phyloP scores from a whole-genome alignment of 2,888 invertebrate species.

The Caenorhabditis sp. region DNA sequence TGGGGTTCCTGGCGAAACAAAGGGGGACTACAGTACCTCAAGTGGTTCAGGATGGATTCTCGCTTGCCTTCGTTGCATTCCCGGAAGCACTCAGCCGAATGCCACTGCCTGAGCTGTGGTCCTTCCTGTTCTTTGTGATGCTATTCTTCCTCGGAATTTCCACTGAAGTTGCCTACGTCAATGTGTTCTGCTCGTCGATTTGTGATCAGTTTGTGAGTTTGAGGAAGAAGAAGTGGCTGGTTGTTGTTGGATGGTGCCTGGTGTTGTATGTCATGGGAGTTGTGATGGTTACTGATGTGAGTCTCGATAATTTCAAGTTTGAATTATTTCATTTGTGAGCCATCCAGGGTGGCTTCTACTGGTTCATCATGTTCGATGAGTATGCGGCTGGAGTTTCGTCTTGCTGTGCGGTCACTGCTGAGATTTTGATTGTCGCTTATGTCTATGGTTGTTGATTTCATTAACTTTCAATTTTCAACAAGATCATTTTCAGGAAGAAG shows the following conservation, averaged over 20 bases:
- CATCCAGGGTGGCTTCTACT: constrained; percentile 78
- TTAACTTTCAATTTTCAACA: background rate
- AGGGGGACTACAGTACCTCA: constrained; percentile 55
- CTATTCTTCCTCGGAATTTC: constrained; percentile 84
- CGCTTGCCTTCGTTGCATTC: constrained; percentile 84
- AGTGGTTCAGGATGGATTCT: constrained; percentile 81
- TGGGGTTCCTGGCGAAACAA: constrained; percentile 72
- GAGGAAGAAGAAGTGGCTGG: constrained; percentile 66
- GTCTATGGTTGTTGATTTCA: constrained; percentile 69
- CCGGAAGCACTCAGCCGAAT: constrained; percentile 83
- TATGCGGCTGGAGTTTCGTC: constrained; percentile 74
- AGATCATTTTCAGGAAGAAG: constrained; percentile 39
- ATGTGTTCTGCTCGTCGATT: constrained; percentile 71
- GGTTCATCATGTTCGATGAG: constrained; percentile 77
- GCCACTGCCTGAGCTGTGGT: constrained; percentile 83
- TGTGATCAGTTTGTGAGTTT: constrained; percentile 73
- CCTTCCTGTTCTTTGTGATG: constrained; percentile 84
- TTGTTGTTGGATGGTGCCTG: constrained; percentile 69
- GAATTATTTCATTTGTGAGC: constrained; percentile 10
- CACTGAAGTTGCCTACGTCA: constrained; percentile 66
- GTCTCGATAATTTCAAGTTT: background rate
- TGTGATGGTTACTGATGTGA: constrained; percentile 73
- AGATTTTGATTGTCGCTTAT: constrained; percentile 69
- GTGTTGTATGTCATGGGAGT: constrained; percentile 70
- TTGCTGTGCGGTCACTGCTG: constrained; percentile 65